Evolutionary conservation across 2,113 vertebrate species (phyloP).

Genomic region (Misgurnus anguillicaudatus): DNA sequence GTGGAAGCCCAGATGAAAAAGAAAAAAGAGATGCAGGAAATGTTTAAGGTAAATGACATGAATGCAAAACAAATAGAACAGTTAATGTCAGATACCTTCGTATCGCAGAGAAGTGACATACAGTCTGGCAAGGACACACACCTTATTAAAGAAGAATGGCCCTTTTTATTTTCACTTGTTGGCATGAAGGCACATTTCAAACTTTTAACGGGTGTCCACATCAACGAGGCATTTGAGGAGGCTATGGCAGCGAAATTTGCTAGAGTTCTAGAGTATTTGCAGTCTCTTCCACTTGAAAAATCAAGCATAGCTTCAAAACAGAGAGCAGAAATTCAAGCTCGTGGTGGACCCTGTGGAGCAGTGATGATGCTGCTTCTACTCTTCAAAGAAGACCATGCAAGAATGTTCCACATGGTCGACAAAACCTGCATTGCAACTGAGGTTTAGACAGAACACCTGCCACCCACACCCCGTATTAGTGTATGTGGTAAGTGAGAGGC

Average conservation of each 20-base stretch:
- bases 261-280: constrained; percentile 1
- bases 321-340: background rate
- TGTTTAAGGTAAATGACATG: background rate
- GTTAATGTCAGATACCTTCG: background rate
- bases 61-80: background rate
- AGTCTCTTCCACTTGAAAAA: constrained; percentile 8
- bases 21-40: background rate
- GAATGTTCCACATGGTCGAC: background rate
- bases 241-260: background rate
- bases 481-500: constrained; percentile 3
- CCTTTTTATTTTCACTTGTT: constrained; percentile 31
- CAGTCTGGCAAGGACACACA: no score
- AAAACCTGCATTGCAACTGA: constrained; percentile 1
- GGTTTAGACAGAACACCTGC: background rate
- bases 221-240: background rate
- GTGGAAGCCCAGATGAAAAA: background rate
- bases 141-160: no score
- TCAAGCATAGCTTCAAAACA: background rate
- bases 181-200: constrained; percentile 41
- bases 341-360: constrained; percentile 11
- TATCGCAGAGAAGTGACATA: no score
- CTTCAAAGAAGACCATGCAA: background rate
- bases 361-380: background rate
- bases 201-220: constrained; percentile 37
- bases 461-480: background rate